Conservation (phyloP, 30 jellyfish, hydroid and myxozoan genomes). For the Cassiopea xamachana region DNA sequence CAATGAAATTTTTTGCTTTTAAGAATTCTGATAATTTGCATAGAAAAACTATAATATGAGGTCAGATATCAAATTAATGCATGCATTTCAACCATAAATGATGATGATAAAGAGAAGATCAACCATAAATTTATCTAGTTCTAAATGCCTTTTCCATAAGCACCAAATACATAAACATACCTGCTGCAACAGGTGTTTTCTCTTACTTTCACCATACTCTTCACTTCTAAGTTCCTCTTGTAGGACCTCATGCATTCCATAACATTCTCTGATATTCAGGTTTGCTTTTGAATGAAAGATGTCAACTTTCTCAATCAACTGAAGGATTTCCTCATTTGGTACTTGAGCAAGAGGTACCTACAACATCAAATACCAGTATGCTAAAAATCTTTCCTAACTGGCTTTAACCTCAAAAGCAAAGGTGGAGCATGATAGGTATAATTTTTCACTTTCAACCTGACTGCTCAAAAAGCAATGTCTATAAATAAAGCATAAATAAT, state of each 20-base stretch:
- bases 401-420: no score
- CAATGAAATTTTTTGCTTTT: no score
- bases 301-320: slow-evolving; percentile 61
- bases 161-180: slow-evolving; percentile 7
- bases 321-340: slow-evolving; percentile 54
- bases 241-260: slow-evolving; percentile 55
- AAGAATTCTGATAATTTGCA: no score
- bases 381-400: no score
- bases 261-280: slow-evolving; percentile 17
- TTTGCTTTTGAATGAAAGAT: slow-evolving; percentile 26
- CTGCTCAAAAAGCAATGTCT: no score
- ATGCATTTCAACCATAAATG: not conserved
- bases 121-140: no score
- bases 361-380: not conserved
- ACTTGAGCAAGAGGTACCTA: slow-evolving; percentile 61
- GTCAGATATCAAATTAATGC: not conserved
- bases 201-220: slow-evolving; percentile 72
- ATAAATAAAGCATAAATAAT: no score
- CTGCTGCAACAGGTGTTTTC: slow-evolving; percentile 84
- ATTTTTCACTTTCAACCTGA: no score
- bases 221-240: slow-evolving; percentile 62
- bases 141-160: no score
- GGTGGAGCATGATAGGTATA: no score
- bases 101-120: not conserved
- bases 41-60: no score